Base-by-base conservation (phyloP, 2,113 vertebrate species). In the Grus americana region DNA sequence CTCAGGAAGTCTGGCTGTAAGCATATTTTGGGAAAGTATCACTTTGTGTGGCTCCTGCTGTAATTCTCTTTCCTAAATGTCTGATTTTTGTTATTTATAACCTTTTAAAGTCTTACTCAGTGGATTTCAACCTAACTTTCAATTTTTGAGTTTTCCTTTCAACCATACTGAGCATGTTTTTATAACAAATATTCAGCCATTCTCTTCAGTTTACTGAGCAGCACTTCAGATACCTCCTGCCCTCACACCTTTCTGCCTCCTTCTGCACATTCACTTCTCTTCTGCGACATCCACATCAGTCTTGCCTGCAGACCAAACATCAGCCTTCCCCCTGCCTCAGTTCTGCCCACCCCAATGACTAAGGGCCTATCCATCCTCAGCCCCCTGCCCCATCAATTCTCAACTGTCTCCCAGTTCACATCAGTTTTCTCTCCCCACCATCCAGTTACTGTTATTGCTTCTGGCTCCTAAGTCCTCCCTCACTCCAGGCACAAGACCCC, bases 391-490 rank as follows among this genome's bases (percentile, higher is more conserved):
- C 36, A 15, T 29, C 57, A 14, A 4, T 47, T 46, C 88, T 75
- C 65, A 74, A 2, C 0, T 0, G 9, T n/a, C 20, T 82, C 79
- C 21, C 75, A 76, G 9, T 79, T 36, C 71, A 52, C 54, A 57
- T 3, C 1, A 7, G 13, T 27, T 92, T 71, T 70, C 49, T 27
- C 10, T 74, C 47, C 30, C 27, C 27, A 70, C 55, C 61, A 62
- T 38, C 26, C 71, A 52, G 44, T 15, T 38, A 12, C 40, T 57
- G 2, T 30, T 34, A 19, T 63, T 73, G 40, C 46, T 46, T 67
- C 65, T 52, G 32, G 15, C 24, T 89, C 23, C 63, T 66, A 16
- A 94, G 38, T 38, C 54, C 30, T 32, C 54, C 44, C 79, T 87
- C 46, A 32, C 44, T 52, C 58, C 55, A 47, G 54, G 42, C 22